Percentiles rank a stretch among this genome's conserved stretches.
Evolutionary conservation across 2,113 vertebrate species (phyloP).

Genomic region (Istiophorus platypterus): DNA sequence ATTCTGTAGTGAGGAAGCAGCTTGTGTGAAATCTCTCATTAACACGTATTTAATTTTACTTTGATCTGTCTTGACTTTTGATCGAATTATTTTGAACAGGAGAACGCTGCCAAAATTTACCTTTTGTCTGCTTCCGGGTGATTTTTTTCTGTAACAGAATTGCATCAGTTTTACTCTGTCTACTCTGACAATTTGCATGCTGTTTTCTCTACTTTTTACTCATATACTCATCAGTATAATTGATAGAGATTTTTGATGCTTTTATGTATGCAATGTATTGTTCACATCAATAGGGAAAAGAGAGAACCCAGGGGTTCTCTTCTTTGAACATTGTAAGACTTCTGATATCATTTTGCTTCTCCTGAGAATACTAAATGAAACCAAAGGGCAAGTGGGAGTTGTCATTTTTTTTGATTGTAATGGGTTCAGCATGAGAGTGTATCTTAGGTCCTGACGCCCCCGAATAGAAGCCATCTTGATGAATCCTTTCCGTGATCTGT

Average conservation of each 20-base stretch:
- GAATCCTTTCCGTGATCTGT: slow-evolving; percentile 47
- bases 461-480: slow-evolving; percentile 39
- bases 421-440: slow-evolving; percentile 39
- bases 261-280: neutral
- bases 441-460: slow-evolving; percentile 43
- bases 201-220: neutral
- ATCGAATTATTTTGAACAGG: neutral
- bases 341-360: slow-evolving; percentile 14
- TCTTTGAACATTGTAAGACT: neutral
- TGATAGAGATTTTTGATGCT: neutral
- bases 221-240: neutral
- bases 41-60: neutral
- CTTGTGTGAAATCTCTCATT: neutral
- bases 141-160: too few species aligned
- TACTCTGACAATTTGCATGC: neutral
- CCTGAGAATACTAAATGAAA: slow-evolving; percentile 35
- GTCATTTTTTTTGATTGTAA: slow-evolving; percentile 61
- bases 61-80: neutral
- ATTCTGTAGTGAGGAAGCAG: neutral
- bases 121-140: neutral
- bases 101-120: neutral
- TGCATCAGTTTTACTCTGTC: neutral
- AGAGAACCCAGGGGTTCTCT: neutral
- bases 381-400: slow-evolving; percentile 39
- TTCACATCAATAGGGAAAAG: neutral